These are phyloP conservation scores for Leptinotarsa undecemlineata DNA, from an alignment of 1,140 invertebrate genomes.

Conservation along the genomic window DNA sequence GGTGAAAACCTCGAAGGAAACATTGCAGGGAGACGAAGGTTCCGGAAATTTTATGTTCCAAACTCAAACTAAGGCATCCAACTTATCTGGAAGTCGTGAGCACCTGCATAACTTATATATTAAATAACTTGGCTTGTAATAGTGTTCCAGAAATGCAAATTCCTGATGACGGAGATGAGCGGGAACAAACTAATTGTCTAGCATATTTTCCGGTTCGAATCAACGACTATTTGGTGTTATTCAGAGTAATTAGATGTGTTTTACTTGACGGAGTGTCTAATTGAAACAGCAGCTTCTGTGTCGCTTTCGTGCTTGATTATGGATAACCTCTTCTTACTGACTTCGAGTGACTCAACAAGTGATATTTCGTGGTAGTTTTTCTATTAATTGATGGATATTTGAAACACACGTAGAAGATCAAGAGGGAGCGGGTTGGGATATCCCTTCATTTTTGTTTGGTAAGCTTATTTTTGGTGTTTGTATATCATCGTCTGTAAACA, in stretches of 20 bases:
- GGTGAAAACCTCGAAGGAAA: neutral
- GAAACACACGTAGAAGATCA: no score
- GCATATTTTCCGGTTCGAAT: neutral
- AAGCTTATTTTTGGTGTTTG: no score
- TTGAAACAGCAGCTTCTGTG: neutral
- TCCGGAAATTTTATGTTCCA: neutral
- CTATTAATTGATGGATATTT: no score
- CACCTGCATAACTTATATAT: conserved; percentile 2
- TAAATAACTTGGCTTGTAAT: neutral
- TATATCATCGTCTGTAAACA: no score
- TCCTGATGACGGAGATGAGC: neutral
- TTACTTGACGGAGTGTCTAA: neutral
- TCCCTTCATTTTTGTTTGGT: no score
- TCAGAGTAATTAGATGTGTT: neutral
- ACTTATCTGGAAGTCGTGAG: neutral
- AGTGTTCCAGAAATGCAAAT: neutral
- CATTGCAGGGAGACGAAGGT: neutral
- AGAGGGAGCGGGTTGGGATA: no score
- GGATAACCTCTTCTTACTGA: no score
- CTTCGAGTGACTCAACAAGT: no score
- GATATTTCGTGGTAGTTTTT: no score
- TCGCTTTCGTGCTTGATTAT: no score
- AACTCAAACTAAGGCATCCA: neutral
- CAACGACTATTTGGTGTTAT: neutral
- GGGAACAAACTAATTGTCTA: neutral